Conservation (phyloP, 2,797 vertebrate genomes). For the Diceros bicornis region DNA sequence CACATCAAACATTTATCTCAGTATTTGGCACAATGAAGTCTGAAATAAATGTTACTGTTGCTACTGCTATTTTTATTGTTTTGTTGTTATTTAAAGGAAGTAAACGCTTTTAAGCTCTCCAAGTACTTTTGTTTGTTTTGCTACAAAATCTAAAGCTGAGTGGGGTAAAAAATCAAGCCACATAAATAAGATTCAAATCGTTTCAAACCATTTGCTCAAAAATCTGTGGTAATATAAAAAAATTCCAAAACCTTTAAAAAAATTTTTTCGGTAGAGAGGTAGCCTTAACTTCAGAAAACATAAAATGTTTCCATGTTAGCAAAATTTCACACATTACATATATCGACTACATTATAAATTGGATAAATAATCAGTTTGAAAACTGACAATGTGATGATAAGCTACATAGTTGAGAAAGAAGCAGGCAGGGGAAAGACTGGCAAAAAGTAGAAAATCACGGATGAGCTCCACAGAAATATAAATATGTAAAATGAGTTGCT, state of each 20-base stretch:
- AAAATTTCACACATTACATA: background rate
- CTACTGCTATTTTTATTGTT: background rate
- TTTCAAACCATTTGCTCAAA: conserved; percentile 47
- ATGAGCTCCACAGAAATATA: background rate
- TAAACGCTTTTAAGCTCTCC: background rate
- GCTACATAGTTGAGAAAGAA: background rate
- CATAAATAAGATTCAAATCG: background rate
- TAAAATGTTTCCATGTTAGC: background rate
- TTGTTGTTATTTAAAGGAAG: conserved; percentile 25
- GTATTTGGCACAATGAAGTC: background rate
- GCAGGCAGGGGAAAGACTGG: background rate
- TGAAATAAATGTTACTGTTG: background rate
- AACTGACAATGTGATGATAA: background rate
- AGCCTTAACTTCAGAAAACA: conserved; percentile 45
- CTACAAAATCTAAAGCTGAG: conserved; percentile 58
- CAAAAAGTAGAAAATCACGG: background rate
- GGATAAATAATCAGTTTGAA: background rate
- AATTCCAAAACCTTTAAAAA: background rate
- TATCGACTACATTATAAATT: background rate
- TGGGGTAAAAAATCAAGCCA: background rate
- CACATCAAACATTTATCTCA: background rate
- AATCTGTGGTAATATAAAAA: background rate
- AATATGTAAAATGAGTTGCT: background rate
- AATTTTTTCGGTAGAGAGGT: background rate
- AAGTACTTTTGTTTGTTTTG: background rate